phyloP scores from a whole-genome alignment of 2,113 vertebrate species.

The Loxodonta africana region DNA sequence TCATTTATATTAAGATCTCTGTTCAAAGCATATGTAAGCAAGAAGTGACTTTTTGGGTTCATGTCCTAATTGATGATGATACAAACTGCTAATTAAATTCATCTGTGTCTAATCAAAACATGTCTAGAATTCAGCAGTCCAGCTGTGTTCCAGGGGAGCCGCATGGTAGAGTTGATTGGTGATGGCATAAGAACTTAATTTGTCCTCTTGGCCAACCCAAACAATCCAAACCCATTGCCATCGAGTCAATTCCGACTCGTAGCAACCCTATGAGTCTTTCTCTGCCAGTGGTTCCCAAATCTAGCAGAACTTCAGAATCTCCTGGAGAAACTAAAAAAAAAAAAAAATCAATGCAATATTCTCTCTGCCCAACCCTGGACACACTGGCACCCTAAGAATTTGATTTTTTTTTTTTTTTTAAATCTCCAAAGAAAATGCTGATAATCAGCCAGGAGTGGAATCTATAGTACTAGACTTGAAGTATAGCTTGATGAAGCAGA shows the following conservation, averaged over 20 bases:
- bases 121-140: conserved; percentile 77
- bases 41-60: conserved; percentile 87
- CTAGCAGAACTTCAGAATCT: conserved; percentile 7
- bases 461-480: background rate
- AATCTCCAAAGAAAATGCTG: background rate
- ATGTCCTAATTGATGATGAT: conserved; percentile 87
- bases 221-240: no score
- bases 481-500: background rate
- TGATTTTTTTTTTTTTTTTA: background rate
- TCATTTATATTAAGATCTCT: conserved; percentile 80
- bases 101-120: conserved; percentile 87
- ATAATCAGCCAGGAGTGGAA: background rate
- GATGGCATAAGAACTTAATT: background rate
- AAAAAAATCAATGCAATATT: conserved; percentile 15
- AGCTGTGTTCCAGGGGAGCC: conserved; percentile 39
- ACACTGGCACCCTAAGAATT: background rate
- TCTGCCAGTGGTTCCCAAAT: background rate
- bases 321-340: background rate
- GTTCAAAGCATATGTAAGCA: conserved; percentile 85
- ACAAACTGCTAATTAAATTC: conserved; percentile 88
- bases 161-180: background rate
- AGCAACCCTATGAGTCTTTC: no score
- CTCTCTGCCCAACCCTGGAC: background rate
- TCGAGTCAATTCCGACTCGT: no score
- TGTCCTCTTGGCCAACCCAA: background rate